Conservation (phyloP, 2,888 invertebrate species). For the Bhutanitis thaidina region DNA sequence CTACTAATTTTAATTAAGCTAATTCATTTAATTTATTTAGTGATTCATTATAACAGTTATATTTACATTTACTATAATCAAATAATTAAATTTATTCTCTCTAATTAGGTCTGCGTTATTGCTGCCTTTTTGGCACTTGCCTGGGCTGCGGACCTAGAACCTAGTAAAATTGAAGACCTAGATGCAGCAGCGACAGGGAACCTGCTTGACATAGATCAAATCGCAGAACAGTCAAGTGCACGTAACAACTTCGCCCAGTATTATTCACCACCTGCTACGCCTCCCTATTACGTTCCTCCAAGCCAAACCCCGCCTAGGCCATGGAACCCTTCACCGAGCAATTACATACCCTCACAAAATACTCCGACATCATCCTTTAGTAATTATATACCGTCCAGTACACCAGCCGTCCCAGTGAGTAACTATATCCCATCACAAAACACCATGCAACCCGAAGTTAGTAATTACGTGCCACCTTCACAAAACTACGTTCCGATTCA, state of each 20-base stretch:
- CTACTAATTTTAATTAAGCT: too few species aligned
- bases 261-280: slow-evolving; percentile 30
- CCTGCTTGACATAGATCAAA: slow-evolving; percentile 37
- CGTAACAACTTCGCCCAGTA: slow-evolving; percentile 39
- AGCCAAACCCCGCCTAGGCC: slow-evolving; percentile 29
- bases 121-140: slow-evolving; percentile 53
- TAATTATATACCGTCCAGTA: slow-evolving; percentile 30
- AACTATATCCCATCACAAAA: slow-evolving; percentile 23
- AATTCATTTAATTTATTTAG: too few species aligned
- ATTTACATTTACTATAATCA: too few species aligned
- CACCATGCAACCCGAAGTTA: neutral
- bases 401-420: slow-evolving; percentile 19
- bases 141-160: slow-evolving; percentile 44
- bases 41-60: too few species aligned
- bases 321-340: slow-evolving; percentile 31
- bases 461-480: slow-evolving; percentile 27
- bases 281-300: slow-evolving; percentile 25
- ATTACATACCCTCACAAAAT: slow-evolving; percentile 25
- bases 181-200: slow-evolving; percentile 47
- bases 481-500: slow-evolving; percentile 27
- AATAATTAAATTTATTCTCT: neutral
- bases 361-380: slow-evolving; percentile 17
- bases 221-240: slow-evolving; percentile 36
- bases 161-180: slow-evolving; percentile 42
- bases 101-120: slow-evolving; percentile 21